Conservation (phyloP, 2,888 invertebrate genomes). For the Drosophila stalkeri region DNA sequence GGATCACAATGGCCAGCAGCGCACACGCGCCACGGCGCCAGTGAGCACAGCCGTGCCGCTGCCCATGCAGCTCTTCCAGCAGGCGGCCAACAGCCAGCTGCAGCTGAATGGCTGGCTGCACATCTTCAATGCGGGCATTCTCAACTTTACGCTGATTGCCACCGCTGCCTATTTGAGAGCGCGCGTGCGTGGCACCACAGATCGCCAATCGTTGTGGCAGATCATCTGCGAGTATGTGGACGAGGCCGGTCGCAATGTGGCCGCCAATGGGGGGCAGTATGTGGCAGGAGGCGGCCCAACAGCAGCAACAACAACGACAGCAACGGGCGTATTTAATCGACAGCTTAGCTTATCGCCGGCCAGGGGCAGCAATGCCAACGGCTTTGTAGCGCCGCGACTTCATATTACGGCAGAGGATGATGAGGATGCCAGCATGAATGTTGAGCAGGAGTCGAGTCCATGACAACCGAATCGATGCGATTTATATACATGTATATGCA, state of each 20-base stretch:
- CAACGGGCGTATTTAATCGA: conserved; percentile 1
- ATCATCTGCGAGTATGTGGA: conserved; percentile 67
- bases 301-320: neutral
- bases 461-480: conserved; percentile 34
- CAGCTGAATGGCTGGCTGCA: conserved; percentile 61
- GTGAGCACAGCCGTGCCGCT: conserved; percentile 11
- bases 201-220: conserved; percentile 61
- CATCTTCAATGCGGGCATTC: conserved; percentile 67
- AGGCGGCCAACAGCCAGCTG: conserved; percentile 35
- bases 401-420: conserved; percentile 73
- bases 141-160: conserved; percentile 68
- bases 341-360: conserved; percentile 6
- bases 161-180: conserved; percentile 61
- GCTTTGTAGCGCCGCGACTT: conserved; percentile 43
- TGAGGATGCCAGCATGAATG: conserved; percentile 38
- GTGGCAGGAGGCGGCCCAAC: conserved; percentile 2
- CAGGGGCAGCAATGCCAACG: neutral
- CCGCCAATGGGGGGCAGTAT: conserved; percentile 49
- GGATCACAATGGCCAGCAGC: conserved; percentile 28
- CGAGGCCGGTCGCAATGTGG: conserved; percentile 60
- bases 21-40: neutral
- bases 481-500: conserved; percentile 48
- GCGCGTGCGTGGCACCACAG: conserved; percentile 47
- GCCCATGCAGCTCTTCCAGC: conserved; percentile 32
- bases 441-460: conserved; percentile 4